Evolutionary conservation across 2,797 vertebrate species (phyloP).

Genomic region (Hoplostethus mediterraneus): DNA sequence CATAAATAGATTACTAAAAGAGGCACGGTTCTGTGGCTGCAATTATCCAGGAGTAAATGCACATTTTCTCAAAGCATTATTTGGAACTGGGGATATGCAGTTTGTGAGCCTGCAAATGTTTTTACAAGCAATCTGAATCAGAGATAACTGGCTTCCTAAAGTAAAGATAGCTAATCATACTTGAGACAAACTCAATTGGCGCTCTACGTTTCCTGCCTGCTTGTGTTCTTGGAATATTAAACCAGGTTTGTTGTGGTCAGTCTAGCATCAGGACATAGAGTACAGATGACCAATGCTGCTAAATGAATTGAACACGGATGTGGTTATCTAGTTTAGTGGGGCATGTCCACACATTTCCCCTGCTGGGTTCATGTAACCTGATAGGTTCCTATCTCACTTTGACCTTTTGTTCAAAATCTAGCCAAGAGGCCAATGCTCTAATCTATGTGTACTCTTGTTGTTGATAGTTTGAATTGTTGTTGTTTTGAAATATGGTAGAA

Average conservation of each 20-base stretch:
- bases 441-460: too few species aligned
- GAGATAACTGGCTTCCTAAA: conserved; percentile 11
- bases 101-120: conserved; percentile 2
- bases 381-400: conserved; percentile 52
- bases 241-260: conserved; percentile 10
- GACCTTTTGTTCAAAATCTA: conserved; percentile 59
- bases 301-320: conserved; percentile 46
- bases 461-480: too few species aligned
- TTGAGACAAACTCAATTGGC: neutral
- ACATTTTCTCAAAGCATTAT: conserved; percentile 18
- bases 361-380: conserved; percentile 57
- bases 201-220: neutral
- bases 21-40: neutral
- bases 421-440: conserved; percentile 14
- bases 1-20: conserved; percentile 10
- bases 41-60: neutral
- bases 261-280: neutral
- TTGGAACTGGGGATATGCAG: neutral
- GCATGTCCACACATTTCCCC: conserved; percentile 53
- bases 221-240: conserved; percentile 4
- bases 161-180: neutral
- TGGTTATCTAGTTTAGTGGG: conserved; percentile 24
- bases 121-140: conserved; percentile 29
- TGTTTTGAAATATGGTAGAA: too few species aligned
- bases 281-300: conserved; percentile 10